Conservation (phyloP, 2,797 vertebrate species). For the Neosilurus mollespiculum region DNA sequence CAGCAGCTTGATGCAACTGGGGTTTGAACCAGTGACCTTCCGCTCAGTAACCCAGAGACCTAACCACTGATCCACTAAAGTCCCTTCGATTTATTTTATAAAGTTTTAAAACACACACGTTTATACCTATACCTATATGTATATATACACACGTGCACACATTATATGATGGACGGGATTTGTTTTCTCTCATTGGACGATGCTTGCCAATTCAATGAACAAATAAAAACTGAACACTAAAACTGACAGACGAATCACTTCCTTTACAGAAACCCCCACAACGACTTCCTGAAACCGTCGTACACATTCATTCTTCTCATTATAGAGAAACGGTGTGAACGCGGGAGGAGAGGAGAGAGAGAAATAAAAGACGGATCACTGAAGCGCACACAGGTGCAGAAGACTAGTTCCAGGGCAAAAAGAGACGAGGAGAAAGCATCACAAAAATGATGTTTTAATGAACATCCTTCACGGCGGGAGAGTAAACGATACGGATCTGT, state of each 20-base stretch:
- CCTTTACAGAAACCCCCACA: not conserved
- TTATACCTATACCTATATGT: no score
- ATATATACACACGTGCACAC: no score
- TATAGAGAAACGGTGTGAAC: not conserved
- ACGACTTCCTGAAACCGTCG: not conserved
- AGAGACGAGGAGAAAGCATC: not conserved
- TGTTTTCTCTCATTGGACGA: not conserved
- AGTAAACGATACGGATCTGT: not conserved
- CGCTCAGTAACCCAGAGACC: no score
- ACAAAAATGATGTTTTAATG: not conserved
- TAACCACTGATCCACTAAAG: no score
- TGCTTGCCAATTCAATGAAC: not conserved
- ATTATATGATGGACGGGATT: no score
- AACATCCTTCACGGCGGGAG: not conserved
- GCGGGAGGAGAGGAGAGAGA: slow-evolving; percentile 7
- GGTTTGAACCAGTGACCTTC: no score
- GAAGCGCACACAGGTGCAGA: slow-evolving; percentile 27
- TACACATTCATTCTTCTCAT: not conserved
- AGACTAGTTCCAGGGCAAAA: slow-evolving; percentile 1
- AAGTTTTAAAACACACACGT: no score
- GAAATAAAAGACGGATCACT: slow-evolving; percentile 27
- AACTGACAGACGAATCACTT: not conserved
- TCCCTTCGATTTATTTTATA: no score
- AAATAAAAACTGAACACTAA: no score
- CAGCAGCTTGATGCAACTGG: no score